A percentile compares a stretch with the other conserved stretches of the same genome.
Conservation (phyloP, 2,113 vertebrate genomes). For the Otocyon megalotis region DNA sequence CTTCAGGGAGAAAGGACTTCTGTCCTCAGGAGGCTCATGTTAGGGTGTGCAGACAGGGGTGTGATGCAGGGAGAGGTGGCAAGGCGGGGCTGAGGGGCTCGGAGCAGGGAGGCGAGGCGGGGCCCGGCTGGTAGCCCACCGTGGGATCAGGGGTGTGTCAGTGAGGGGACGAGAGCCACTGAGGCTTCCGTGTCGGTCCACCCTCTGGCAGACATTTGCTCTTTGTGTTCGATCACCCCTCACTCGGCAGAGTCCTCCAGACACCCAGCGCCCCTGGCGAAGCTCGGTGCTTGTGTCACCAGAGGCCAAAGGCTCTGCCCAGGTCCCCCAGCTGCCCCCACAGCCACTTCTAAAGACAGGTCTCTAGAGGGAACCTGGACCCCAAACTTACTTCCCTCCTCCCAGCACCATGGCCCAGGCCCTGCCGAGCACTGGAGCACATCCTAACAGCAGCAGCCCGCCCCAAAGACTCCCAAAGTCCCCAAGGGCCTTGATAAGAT, state of each 20-base stretch:
- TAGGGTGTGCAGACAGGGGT: background rate
- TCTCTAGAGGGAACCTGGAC: background rate
- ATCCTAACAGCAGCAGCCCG: background rate
- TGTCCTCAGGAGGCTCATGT: background rate
- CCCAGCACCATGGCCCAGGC: rapidly evolving
- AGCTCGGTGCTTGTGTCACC: background rate
- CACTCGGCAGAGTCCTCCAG: background rate
- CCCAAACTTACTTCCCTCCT: background rate
- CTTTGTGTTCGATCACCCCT: background rate
- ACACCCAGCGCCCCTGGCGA: background rate
- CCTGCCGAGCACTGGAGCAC: background rate
- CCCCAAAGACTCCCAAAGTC: background rate
- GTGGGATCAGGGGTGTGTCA: no score
- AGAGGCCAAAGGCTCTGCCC: background rate
- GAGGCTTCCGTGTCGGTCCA: background rate
- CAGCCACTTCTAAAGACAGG: background rate
- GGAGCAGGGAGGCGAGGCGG: background rate
- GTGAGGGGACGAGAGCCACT: background rate
- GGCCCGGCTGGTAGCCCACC: background rate
- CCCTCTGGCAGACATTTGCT: background rate
- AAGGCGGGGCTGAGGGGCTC: background rate
- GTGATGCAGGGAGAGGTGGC: background rate
- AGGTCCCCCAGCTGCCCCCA: background rate
- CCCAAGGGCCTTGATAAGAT: background rate
- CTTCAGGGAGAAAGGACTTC: background rate